Conservation (phyloP, 2,797 vertebrate genomes). For the Microctenopoma stevenorrisi region DNA sequence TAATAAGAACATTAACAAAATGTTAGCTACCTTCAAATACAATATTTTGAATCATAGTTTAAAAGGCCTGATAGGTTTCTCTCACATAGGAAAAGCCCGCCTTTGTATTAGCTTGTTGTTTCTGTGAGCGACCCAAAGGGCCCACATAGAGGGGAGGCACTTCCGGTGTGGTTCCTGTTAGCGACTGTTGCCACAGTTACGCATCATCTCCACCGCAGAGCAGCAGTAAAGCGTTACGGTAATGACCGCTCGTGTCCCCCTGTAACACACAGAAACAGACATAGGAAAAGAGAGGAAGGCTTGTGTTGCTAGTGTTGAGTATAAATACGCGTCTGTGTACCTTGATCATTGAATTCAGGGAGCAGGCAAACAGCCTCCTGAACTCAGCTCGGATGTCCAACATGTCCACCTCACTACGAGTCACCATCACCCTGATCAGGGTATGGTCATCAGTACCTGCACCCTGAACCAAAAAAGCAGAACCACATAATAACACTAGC, state of each 20-base stretch:
- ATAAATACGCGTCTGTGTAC: slow-evolving; percentile 66
- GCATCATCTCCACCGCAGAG: slow-evolving; percentile 91
- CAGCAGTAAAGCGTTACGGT: slow-evolving; percentile 88
- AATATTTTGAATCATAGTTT: slow-evolving; percentile 43
- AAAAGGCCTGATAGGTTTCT: slow-evolving; percentile 30
- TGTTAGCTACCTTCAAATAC: slow-evolving; percentile 74
- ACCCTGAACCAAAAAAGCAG: slow-evolving; percentile 76
- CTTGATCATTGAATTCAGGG: slow-evolving; percentile 91
- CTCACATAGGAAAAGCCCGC: slow-evolving; percentile 5
- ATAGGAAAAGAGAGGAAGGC: neutral
- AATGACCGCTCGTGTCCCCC: slow-evolving; percentile 92
- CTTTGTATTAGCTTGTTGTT: slow-evolving; percentile 21
- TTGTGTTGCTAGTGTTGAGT: neutral
- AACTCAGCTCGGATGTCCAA: slow-evolving; percentile 89
- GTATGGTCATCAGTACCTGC: slow-evolving; percentile 92
- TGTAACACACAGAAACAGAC: slow-evolving; percentile 71
- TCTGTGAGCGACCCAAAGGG: slow-evolving; percentile 14
- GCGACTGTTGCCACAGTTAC: slow-evolving; percentile 55
- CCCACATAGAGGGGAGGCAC: slow-evolving; percentile 36
- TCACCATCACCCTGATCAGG: slow-evolving; percentile 91
- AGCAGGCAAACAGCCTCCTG: slow-evolving; percentile 88
- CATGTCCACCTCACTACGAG: slow-evolving; percentile 92
- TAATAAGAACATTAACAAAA: slow-evolving; percentile 39
- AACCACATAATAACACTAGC: neutral
- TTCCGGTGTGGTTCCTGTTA: slow-evolving; percentile 39